phyloP scores from a whole-genome alignment of 2,113 vertebrate genomes.

The Heterotilapia buettikoferi region DNA sequence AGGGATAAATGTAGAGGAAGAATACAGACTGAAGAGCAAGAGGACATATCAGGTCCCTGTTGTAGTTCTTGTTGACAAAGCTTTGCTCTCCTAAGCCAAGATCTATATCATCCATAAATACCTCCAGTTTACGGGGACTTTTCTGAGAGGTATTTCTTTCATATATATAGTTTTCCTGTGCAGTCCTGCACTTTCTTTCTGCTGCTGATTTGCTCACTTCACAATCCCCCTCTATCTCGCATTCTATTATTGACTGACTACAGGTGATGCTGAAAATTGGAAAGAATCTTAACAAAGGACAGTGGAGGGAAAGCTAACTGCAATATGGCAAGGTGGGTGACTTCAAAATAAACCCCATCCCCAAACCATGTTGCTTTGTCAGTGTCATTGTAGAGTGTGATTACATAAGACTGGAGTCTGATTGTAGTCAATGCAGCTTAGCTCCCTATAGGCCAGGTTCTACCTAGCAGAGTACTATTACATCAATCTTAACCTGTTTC shows the following conservation, averaged over 20 bases:
- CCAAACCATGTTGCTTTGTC: background rate
- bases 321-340: background rate
- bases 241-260: background rate
- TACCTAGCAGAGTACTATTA: background rate
- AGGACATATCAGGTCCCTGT: background rate
- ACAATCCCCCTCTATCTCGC: background rate
- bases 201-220: background rate
- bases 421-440: background rate
- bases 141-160: constrained; percentile 11
- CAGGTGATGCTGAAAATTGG: background rate
- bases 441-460: background rate
- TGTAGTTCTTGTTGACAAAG: constrained; percentile 46
- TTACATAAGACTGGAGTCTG: background rate
- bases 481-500: background rate
- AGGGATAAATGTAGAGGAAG: background rate
- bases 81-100: constrained; percentile 14
- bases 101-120: constrained; percentile 45
- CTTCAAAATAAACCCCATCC: background rate
- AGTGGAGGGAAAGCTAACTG: background rate
- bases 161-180: background rate
- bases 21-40: background rate
- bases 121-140: constrained; percentile 25
- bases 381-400: background rate
- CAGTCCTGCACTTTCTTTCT: background rate
- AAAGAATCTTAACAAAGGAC: background rate